A percentile compares a stretch with the other conserved stretches of the same genome.
These are phyloP conservation scores for Ailuropoda melanoleuca DNA, from an alignment of 2,113 vertebrate species.

Conservation along the genomic window DNA sequence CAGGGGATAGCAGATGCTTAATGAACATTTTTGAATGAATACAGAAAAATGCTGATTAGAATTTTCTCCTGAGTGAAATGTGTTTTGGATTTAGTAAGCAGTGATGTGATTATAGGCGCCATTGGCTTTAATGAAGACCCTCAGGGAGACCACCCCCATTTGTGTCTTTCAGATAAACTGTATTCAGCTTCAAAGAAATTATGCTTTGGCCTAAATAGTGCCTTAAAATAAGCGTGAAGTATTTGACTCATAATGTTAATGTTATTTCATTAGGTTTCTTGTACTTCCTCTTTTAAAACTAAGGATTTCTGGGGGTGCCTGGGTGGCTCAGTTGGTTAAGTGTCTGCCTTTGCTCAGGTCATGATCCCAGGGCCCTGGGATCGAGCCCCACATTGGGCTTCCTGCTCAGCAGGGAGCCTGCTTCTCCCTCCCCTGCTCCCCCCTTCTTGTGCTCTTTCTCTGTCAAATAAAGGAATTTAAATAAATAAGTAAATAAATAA, in stretches of 20 bases:
- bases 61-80: background rate
- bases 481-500: too few relatives aligned
- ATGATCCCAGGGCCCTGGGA: too few relatives aligned
- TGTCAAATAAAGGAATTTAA: too few relatives aligned
- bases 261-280: background rate
- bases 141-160: background rate
- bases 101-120: background rate
- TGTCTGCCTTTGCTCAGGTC: too few relatives aligned
- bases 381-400: too few relatives aligned
- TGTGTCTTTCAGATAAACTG: background rate
- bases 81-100: background rate
- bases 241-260: background rate
- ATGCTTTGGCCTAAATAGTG: background rate
- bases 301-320: background rate
- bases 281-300: background rate
- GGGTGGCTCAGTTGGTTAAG: too few relatives aligned
- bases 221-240: conserved; percentile 6
- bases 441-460: too few relatives aligned
- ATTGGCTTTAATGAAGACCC: background rate
- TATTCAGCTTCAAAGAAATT: background rate
- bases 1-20: background rate
- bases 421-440: too few relatives aligned
- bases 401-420: too few relatives aligned
- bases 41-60: background rate
- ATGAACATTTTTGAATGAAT: background rate